These are phyloP conservation scores for Leptodactylus fallax DNA, from an alignment of 2,797 vertebrate species.

Conservation along the genomic window DNA sequence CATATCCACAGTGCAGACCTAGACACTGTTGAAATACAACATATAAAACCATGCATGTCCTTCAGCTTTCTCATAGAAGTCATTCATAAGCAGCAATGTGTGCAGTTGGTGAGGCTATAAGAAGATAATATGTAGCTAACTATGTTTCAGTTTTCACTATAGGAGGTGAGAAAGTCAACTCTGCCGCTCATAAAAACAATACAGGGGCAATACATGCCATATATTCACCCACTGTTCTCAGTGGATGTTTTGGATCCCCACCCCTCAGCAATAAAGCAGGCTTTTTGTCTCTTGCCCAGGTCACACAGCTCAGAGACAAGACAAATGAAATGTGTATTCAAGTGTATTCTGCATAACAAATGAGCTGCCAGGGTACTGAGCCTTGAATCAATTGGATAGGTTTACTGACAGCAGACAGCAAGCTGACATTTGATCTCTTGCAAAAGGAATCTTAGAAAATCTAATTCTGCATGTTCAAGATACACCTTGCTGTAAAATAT, in stretches of 20 bases:
- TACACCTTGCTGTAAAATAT: slow-evolving; percentile 13
- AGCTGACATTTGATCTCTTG: slow-evolving; percentile 53
- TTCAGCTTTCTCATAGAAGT: not conserved
- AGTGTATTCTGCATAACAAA: slow-evolving; percentile 61
- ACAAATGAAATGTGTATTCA: slow-evolving; percentile 58
- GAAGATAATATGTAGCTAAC: not conserved
- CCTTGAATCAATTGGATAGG: slow-evolving; percentile 59
- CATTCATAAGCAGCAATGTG: not conserved
- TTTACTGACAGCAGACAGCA: slow-evolving; percentile 61
- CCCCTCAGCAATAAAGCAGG: slow-evolving; percentile 15
- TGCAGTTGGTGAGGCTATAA: not conserved
- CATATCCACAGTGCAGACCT: not conserved
- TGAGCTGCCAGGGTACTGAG: slow-evolving; percentile 53
- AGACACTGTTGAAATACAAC: not conserved
- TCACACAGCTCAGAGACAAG: slow-evolving; percentile 56
- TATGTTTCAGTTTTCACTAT: not conserved
- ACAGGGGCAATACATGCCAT: slow-evolving; percentile 12
- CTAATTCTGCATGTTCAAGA: slow-evolving; percentile 43
- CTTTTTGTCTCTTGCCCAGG: slow-evolving; percentile 60
- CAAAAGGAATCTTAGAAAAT: slow-evolving; percentile 62
- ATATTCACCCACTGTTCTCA: slow-evolving; percentile 2
- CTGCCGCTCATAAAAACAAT: not conserved
- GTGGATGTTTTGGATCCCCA: slow-evolving; percentile 21
- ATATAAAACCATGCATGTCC: not conserved
- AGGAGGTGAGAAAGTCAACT: slow-evolving; percentile 1